Percentiles rank a stretch among this genome's conserved stretches.
Evolutionary conservation across 2,797 vertebrate genomes (phyloP).

Genomic region (Acanthornis magna): DNA sequence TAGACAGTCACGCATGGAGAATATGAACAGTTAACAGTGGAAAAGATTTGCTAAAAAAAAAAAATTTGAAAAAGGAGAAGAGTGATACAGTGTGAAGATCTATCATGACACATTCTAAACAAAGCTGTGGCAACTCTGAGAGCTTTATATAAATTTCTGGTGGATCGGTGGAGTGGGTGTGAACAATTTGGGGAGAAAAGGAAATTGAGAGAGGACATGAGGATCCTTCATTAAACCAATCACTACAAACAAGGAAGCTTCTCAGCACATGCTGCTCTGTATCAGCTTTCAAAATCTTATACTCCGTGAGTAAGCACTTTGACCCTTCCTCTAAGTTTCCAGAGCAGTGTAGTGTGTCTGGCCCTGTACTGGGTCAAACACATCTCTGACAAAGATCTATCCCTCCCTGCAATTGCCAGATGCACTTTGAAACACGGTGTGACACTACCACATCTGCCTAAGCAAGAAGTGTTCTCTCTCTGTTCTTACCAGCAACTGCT

Average conservation of each 20-base stretch:
- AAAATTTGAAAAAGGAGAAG: not conserved
- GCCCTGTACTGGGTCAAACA: fast-evolving
- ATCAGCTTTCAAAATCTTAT: not conserved
- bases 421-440: not conserved
- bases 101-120: not conserved
- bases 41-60: not conserved
- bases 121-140: not conserved
- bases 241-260: not conserved
- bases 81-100: not conserved
- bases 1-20: not conserved
- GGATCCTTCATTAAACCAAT: not conserved
- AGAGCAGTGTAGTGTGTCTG: too few species aligned
- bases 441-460: not conserved
- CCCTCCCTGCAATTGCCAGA: not conserved
- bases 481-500: not conserved
- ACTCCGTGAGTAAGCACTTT: fast-evolving
- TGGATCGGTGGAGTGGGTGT: not conserved
- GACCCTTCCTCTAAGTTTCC: not conserved
- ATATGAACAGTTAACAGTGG: not conserved
- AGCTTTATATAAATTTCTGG: not conserved
- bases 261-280: not conserved
- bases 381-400: not conserved
- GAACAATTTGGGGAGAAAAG: not conserved
- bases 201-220: not conserved
- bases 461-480: not conserved